Percentiles rank a stretch among this genome's conserved stretches.
These are phyloP conservation scores for Strigamia transsilvanica DNA, from an alignment of 2,888 invertebrate genomes.

Conservation along the genomic window DNA sequence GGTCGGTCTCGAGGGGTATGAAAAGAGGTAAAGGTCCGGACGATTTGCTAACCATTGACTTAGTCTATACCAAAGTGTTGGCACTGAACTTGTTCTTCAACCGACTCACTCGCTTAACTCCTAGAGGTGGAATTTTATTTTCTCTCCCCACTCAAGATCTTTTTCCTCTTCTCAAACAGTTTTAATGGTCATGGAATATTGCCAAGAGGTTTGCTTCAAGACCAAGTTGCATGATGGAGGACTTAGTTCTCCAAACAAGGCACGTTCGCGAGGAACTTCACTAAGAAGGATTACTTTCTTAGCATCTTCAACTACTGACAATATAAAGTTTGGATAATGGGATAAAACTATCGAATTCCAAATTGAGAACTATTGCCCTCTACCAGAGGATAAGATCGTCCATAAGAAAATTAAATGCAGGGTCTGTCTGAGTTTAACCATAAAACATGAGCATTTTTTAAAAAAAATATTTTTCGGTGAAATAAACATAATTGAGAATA, in stretches of 20 bases:
- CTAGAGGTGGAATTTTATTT: conserved; percentile 47
- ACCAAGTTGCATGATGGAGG: conserved; percentile 44
- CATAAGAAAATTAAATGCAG: neutral
- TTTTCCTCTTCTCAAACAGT: conserved; percentile 37
- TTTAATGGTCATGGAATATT: conserved; percentile 45
- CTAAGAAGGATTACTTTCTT: conserved; percentile 44
- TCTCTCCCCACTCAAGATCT: conserved; percentile 10
- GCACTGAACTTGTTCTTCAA: conserved; percentile 35
- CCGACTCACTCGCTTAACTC: neutral
- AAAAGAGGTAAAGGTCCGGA: conserved; percentile 21
- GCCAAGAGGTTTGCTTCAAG: conserved; percentile 33
- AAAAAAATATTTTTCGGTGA: neutral
- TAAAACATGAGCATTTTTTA: neutral
- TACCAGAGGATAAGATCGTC: neutral
- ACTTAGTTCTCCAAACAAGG: conserved; percentile 46
- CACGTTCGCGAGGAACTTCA: conserved; percentile 2
- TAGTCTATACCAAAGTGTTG: conserved; percentile 44
- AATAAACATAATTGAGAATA: neutral
- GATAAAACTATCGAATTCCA: conserved; percentile 31
- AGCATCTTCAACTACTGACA: conserved; percentile 40
- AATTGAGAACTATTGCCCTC: neutral
- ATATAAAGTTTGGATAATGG: conserved; percentile 37
- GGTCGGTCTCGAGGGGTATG: conserved; percentile 13
- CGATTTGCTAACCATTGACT: conserved; percentile 49
- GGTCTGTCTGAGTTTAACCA: conserved; percentile 14